Conservation (phyloP, 2,888 invertebrate species). For the Drosophila monieri region DNA sequence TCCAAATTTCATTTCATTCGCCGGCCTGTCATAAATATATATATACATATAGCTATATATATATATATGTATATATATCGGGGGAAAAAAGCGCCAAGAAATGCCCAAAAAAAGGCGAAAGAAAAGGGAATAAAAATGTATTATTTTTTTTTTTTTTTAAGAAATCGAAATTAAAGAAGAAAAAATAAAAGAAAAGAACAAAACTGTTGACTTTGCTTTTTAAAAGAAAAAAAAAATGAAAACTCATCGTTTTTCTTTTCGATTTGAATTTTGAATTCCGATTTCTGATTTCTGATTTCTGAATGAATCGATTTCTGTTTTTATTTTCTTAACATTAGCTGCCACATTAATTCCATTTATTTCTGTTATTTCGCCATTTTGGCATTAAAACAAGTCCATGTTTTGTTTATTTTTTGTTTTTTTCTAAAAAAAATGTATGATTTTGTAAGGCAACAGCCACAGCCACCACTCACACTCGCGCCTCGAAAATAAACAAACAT, state of each 20-base stretch:
- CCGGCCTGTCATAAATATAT: slow-evolving; percentile 31
- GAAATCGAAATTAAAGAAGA: slow-evolving; percentile 13
- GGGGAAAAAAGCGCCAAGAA: neutral
- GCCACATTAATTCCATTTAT: neutral
- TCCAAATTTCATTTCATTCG: slow-evolving; percentile 47
- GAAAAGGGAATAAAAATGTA: neutral
- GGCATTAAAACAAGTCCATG: no score
- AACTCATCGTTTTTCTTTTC: slow-evolving; percentile 4
- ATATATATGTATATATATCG: slow-evolving; percentile 16
- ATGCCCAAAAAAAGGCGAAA: slow-evolving; percentile 1
- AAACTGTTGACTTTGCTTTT: slow-evolving; percentile 13
- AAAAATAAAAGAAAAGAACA: neutral
- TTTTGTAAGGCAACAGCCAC: slow-evolving; percentile 22
- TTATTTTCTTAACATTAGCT: neutral
- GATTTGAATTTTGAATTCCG: neutral
- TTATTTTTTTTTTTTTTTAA: no score
- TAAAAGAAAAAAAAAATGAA: neutral
- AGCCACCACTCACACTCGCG: slow-evolving; percentile 1
- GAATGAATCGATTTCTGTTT: slow-evolving; percentile 8
- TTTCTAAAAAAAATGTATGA: slow-evolving; percentile 13
- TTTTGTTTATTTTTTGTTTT: slow-evolving; percentile 4
- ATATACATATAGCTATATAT: slow-evolving; percentile 17
- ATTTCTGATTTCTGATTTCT: neutral
- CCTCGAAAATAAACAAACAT: slow-evolving; percentile 31
- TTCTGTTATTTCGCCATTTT: neutral